Evolutionary conservation across 2,797 vertebrate genomes (phyloP).

Genomic region (Picus viridis): DNA sequence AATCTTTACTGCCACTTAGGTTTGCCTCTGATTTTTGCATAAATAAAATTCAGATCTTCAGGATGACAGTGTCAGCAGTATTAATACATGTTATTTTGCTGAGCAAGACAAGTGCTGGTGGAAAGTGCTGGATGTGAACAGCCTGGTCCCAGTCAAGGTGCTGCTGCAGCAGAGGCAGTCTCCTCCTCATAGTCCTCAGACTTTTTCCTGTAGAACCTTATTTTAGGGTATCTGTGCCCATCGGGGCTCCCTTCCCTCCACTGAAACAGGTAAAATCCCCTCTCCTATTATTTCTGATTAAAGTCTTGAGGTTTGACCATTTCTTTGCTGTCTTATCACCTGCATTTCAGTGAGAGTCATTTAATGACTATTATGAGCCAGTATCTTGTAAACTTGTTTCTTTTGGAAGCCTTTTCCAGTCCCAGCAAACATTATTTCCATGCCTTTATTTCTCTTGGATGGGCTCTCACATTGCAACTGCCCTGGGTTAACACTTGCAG

Average conservation of each 20-base stretch:
- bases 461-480: slow-evolving; percentile 4
- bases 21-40: slow-evolving; percentile 9
- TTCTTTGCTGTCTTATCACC: background rate
- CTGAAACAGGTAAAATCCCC: background rate
- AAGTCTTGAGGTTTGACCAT: background rate
- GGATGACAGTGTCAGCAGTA: background rate
- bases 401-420: slow-evolving; percentile 36
- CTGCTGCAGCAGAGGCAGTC: background rate
- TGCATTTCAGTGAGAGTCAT: slow-evolving; percentile 6
- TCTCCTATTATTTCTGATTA: background rate
- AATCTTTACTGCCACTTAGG: background rate
- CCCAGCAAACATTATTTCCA: slow-evolving; percentile 52
- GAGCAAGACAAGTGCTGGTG: background rate
- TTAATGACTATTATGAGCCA: slow-evolving; percentile 46
- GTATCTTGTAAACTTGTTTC: slow-evolving; percentile 46
- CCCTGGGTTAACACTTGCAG: slow-evolving; percentile 15
- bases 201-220: background rate
- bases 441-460: slow-evolving; percentile 64
- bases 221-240: background rate
- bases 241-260: background rate
- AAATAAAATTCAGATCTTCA: background rate
- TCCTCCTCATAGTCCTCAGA: background rate
- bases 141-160: background rate
- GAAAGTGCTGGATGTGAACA: background rate
- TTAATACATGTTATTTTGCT: background rate